Base-by-base conservation (phyloP, 1,140 invertebrate genomes). In the Leptoteleia sp. region DNA sequence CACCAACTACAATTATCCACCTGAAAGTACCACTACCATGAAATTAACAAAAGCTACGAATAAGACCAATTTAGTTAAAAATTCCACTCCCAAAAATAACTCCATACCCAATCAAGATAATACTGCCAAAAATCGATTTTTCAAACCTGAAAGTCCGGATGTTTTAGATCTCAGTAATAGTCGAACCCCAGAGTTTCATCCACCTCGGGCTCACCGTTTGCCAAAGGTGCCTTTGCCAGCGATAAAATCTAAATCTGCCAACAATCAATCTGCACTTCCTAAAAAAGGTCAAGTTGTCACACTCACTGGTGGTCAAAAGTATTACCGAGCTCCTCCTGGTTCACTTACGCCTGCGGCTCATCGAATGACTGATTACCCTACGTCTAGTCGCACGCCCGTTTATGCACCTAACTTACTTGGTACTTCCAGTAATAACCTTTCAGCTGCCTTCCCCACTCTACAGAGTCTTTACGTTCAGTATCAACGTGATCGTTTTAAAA, bases 271-370 rank as follows among this genome's bases (percentile, higher is more conserved):
- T 9, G 38, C 35, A 6, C 48, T 76, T 4, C 15, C 65, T 1
- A 80, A 82, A n/a, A 83, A 82, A 22, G 82, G 83, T 1, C 85
- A 87, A 45, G 48, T 88, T 0, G 85, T 88, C 0, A 88, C 87
- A 0, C 22, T 87, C 0, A 64, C 78, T 3, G 67, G 82, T 0
- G 85, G 85, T 1, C 86, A 88, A 3, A 80, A 76, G 8, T 88
- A 83, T 6, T 88, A 88, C 11, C 68, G 86, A 9, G 83, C 85
- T 1, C 82, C 87, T 0, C 87, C 87, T 0, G 87, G 86, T 1
- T 88, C 85, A 0, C 40, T 86, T 3, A 88, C 87, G 2, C 87
- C 87, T 0, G 85, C 86, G 0, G 85, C 77, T 3, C 84, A 87
- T 48, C 80, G 85, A 1, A 80, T 85, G 6, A 25, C 22, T 25